Base-by-base conservation (phyloP, 2,113 vertebrate genomes). In the Eubucco bourcierii region DNA sequence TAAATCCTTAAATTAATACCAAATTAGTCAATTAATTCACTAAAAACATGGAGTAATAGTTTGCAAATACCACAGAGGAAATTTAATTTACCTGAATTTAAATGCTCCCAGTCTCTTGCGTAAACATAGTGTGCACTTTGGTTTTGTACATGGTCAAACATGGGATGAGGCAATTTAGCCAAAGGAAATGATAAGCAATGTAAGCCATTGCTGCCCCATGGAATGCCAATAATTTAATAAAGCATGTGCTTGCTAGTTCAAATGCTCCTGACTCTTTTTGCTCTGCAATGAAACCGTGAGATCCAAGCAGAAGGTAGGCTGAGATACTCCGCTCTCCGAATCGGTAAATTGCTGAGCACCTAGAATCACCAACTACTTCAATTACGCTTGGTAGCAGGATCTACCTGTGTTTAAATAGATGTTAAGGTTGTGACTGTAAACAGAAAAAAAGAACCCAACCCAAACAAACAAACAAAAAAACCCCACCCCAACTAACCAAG, bases 301-400 rank as follows among this genome's bases (percentile, higher is more conserved):
- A 63, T 93, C 70, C 80, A 72, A 90, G 94, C 92, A 94, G 94
- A 87, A 96, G 91, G 67, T 84, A 63, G 29, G 74, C 78, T 60
- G 75, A 91, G 91, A 88, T 81, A 72, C 72, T 85, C 58, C 24
- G 79, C 60, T 91, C 82, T 44, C 28, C 1, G 4, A 65, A 65
- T 67, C 75, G 23, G 87, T 47, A 79, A 91, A 92, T 37, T 77
- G 90, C 93, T 74, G 87, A 95, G 88, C 8, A 20, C 72, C 77
- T 47, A 56, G 95, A 95, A 82, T 68, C 91, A 75, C 76, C 86
- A 87, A 21, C 87, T 67, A 2, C 82, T 82, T 63, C 89, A 52
- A 55, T 80, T 88, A 65, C 52, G 81, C 27, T 19, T 39, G 76
- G 52, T 64, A 52, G 74, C 55, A 64, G 39, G 52, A 56, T 31